A percentile compares a stretch with the other conserved stretches of the same genome.
These are phyloP conservation scores for Embidobia sp. DNA, from an alignment of 2,888 invertebrate species.

Conservation along the genomic window DNA sequence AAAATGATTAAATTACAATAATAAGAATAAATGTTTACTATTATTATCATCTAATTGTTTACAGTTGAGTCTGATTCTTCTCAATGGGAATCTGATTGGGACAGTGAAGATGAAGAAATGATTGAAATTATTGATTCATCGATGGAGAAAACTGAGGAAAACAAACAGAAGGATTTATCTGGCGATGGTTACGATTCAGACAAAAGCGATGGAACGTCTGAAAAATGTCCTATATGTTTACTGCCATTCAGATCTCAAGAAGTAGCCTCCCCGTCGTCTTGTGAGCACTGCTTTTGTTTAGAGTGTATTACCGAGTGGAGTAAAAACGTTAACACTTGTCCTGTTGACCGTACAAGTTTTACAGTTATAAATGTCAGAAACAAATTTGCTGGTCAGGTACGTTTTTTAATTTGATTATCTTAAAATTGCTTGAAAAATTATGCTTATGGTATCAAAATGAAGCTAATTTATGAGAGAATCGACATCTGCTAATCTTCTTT, in stretches of 20 bases:
- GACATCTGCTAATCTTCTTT: too few relatives aligned
- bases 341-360: constrained; percentile 93
- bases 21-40: not conserved
- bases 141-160: constrained; percentile 51
- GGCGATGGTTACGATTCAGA: constrained; percentile 81
- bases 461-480: too few relatives aligned
- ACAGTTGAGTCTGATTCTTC: constrained; percentile 64
- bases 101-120: constrained; percentile 71
- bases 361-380: constrained; percentile 88
- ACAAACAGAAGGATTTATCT: constrained; percentile 28
- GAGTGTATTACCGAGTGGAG: constrained; percentile 97
- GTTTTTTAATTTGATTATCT: too few relatives aligned
- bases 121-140: constrained; percentile 26
- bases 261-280: constrained; percentile 92
- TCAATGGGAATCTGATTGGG: constrained; percentile 79
- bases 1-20: not conserved
- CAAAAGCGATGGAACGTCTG: constrained; percentile 87
- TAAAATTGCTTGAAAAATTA: too few relatives aligned
- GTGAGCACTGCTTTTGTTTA: constrained; percentile 94
- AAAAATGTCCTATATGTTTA: constrained; percentile 95
- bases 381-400: constrained; percentile 85
- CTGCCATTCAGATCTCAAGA: constrained; percentile 89
- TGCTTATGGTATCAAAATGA: too few relatives aligned
- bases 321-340: constrained; percentile 97
- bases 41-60: constrained; percentile 17